Evolutionary conservation across 2,888 invertebrate genomes (phyloP).

Genomic region (Pollenia angustigena): DNA sequence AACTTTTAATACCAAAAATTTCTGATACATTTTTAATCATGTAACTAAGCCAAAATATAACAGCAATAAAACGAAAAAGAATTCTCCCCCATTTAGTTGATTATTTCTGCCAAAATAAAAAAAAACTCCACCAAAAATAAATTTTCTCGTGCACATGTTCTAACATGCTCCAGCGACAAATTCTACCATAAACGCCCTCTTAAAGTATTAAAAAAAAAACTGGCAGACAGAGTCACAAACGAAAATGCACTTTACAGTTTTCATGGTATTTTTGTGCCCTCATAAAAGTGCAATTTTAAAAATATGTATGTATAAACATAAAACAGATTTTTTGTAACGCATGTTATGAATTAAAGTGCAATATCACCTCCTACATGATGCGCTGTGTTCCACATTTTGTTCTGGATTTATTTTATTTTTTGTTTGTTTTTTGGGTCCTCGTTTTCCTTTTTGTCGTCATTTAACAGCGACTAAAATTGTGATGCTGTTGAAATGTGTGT

Average conservation of each 20-base stretch:
- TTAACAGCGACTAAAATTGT: constrained; percentile 23
- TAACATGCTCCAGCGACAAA: constrained; percentile 58
- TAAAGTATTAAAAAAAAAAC: constrained; percentile 59
- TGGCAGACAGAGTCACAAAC: constrained; percentile 19
- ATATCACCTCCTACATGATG: constrained; percentile 54
- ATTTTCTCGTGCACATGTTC: constrained; percentile 47
- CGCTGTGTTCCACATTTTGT: constrained; percentile 37
- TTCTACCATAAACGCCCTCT: constrained; percentile 59
- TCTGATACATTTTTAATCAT: background rate
- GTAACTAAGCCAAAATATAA: constrained; percentile 1
- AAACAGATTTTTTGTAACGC: constrained; percentile 49
- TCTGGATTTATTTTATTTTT: background rate
- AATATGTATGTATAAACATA: constrained; percentile 9
- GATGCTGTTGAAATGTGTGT: constrained; percentile 24
- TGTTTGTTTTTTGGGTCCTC: background rate
- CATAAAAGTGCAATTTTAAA: constrained; percentile 59
- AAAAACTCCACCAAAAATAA: constrained; percentile 16
- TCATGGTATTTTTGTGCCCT: constrained; percentile 31
- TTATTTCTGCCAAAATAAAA: constrained; percentile 40
- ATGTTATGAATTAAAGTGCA: constrained; percentile 64
- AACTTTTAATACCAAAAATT: background rate
- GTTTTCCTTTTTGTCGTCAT: constrained; percentile 51
- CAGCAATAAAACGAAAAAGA: background rate
- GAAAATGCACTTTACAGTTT: constrained; percentile 46
- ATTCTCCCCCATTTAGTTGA: constrained; percentile 36